Base-by-base conservation (phyloP, 2,888 invertebrate genomes). In the Scaptomyza cyrtandrae region DNA sequence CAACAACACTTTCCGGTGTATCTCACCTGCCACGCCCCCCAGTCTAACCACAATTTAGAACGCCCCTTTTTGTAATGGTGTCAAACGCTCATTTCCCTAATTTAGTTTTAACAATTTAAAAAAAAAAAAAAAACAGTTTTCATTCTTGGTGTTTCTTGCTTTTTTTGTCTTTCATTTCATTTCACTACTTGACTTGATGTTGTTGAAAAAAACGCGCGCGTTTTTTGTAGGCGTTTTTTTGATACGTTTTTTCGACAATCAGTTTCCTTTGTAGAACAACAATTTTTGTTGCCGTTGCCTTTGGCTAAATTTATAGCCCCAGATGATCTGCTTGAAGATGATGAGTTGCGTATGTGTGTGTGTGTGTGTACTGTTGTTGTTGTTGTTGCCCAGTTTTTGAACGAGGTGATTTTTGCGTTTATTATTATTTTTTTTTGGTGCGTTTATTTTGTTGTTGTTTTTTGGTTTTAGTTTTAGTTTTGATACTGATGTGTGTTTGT, bases 31-130 rank as follows among this genome's bases (percentile, higher is more conserved):
- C 67, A 54, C 49, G 41, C 46, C 44, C 13, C 2, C 0, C n/a
- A n/a, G n/a, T 3, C n/a, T 3, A 6, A 6, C 31, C 7, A 2
- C 19, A 2, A 4, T 9, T 11, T 9, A 9, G 9, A 14, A 39
- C 33, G 11, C 16, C 31, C 2, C 35, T 43, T 37, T 37, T 19
- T n/a, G 24, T 56, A 83, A 69, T 64, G 87, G 83, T 83, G 83
- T 83, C 83, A 83, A 83, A 87, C 87, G 79, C 83, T 84, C 85
- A 83, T 83, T 83, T 83, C 79, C 83, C 83, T 86, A 83, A 86
- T 83, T 84, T 82, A 74, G 50, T 33, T 24, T 24, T 13, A 49
- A 49, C 49, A n/a, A 3, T 70, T 60, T 58, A n/a, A n/a, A n/a
- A n/a, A n/a, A n/a, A n/a, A n/a, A n/a, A n/a, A n/a, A n/a, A n/a